Conservation (phyloP, 2,113 vertebrate genomes). For the Saguinus midas region DNA sequence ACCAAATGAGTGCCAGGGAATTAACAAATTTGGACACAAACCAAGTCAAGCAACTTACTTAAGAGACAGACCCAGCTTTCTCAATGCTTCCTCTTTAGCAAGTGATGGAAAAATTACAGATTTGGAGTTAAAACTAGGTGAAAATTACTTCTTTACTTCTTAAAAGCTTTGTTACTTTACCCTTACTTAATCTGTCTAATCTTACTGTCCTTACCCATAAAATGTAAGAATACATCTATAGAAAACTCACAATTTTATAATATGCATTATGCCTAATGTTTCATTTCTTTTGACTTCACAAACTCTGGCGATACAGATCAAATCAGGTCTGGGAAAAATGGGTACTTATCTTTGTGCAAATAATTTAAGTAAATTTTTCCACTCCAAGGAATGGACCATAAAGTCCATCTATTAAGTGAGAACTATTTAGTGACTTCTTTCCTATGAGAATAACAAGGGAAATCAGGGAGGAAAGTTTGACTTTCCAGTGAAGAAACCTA, state of each 20-base stretch:
- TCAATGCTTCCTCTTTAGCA: background rate
- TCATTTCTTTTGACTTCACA: background rate
- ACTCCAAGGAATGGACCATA: background rate
- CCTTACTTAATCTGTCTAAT: background rate
- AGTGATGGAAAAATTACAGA: background rate
- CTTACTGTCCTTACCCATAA: background rate
- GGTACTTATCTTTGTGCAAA: background rate
- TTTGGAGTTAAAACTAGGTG: background rate
- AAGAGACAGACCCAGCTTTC: conserved; percentile 38
- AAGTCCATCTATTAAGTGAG: background rate
- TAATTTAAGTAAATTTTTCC: background rate
- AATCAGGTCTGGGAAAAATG: background rate
- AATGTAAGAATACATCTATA: background rate
- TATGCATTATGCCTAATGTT: background rate
- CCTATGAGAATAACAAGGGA: background rate
- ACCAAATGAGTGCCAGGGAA: background rate
- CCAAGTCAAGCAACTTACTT: conserved; percentile 43
- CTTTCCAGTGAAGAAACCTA: accelerated
- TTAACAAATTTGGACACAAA: conserved; percentile 30
- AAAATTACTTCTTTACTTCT: background rate
- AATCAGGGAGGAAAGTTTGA: accelerated
- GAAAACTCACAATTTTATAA: background rate
- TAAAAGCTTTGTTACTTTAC: background rate
- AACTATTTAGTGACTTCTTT: background rate
- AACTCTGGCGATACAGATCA: background rate